Evolutionary conservation across 2,113 vertebrate species (phyloP).

Genomic region (Rhombomys opimus): DNA sequence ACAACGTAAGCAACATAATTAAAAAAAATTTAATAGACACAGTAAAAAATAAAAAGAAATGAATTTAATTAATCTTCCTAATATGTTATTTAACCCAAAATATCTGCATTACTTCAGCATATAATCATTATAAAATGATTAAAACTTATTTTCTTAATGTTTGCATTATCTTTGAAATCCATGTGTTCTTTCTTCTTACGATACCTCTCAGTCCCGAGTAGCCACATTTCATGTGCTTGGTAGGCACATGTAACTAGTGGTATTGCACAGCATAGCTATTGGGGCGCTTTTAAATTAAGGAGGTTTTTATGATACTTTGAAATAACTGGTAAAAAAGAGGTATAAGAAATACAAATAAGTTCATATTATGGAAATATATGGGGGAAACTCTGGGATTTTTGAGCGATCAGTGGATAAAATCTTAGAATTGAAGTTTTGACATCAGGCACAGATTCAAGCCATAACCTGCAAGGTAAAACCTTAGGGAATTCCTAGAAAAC

Average conservation of each 20-base stretch:
- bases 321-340: conserved; percentile 15
- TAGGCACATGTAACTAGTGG: not conserved
- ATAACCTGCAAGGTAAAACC: not conserved
- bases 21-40: conserved; percentile 35
- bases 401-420: not conserved
- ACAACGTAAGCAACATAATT: conserved; percentile 28
- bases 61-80: conserved; percentile 48
- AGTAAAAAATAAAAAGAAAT: conserved; percentile 56
- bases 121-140: conserved; percentile 39
- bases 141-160: not conserved
- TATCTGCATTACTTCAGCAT: conserved; percentile 57
- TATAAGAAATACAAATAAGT: not conserved
- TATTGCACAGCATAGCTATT: not conserved
- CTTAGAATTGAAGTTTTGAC: not conserved
- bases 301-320: not conserved
- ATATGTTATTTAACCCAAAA: not conserved
- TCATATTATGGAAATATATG: not conserved
- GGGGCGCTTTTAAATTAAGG: not conserved
- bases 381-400: not conserved
- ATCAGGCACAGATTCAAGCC: not conserved
- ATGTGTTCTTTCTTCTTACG: not conserved
- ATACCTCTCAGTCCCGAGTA: not conserved
- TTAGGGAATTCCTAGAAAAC: not conserved
- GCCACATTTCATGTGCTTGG: not conserved
- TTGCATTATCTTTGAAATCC: conserved; percentile 17